Conservation (phyloP, 2,797 vertebrate species). For the Poecile montanus region DNA sequence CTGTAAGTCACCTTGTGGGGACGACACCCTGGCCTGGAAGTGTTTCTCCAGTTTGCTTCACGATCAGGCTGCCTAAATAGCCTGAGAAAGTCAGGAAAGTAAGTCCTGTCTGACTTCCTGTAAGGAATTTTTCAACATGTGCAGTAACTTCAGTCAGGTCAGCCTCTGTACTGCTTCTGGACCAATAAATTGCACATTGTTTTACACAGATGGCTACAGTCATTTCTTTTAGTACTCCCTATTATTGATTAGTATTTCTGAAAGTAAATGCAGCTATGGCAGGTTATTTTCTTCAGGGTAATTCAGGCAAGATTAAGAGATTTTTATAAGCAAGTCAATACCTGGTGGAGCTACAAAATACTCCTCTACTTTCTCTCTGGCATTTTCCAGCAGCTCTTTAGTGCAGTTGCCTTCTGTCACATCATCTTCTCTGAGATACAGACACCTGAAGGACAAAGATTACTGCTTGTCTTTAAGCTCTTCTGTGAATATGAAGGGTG, state of each 20-base stretch:
- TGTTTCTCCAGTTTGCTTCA: background rate
- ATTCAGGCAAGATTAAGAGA: background rate
- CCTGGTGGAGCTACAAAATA: slow-evolving; percentile 96
- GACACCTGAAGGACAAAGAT: slow-evolving; percentile 74
- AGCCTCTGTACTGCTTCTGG: background rate
- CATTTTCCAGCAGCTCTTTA: slow-evolving; percentile 84
- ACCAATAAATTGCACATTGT: background rate
- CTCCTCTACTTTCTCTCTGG: slow-evolving; percentile 85
- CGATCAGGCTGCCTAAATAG: background rate
- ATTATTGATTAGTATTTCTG: background rate
- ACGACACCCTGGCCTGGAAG: background rate
- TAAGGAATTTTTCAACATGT: background rate
- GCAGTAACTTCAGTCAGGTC: background rate
- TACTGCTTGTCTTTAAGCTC: background rate
- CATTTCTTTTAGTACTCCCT: background rate
- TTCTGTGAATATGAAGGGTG: background rate
- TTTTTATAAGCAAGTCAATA: slow-evolving; percentile 56
- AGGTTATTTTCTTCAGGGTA: background rate
- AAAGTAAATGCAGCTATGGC: background rate
- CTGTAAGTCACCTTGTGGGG: background rate
- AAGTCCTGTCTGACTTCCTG: background rate
- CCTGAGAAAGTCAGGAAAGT: background rate
- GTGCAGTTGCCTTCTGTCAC: slow-evolving; percentile 83
- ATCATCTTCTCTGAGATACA: slow-evolving; percentile 85
- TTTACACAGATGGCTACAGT: background rate